These are phyloP conservation scores for Onthophagus taurus DNA, from an alignment of 1,140 invertebrate species.

Conservation along the genomic window DNA sequence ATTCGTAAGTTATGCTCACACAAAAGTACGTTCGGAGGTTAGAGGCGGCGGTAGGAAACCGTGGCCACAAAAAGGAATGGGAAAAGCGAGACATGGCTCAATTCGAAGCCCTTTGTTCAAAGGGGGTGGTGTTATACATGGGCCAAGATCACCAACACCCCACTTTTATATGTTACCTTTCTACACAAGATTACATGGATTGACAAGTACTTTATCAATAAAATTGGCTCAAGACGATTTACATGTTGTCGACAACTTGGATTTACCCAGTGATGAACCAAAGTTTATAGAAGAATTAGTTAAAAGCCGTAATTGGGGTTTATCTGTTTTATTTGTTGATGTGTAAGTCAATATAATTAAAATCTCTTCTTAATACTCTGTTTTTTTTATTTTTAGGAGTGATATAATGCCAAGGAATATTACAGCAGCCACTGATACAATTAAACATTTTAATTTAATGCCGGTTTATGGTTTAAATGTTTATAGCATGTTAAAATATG, in stretches of 20 bases:
- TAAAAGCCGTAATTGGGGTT: conserved; percentile 82
- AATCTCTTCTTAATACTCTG: conserved; percentile 1
- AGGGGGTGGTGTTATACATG: conserved; percentile 75
- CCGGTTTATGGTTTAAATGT: conserved; percentile 84
- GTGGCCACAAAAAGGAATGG: conserved; percentile 91
- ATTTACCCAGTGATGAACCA: conserved; percentile 75
- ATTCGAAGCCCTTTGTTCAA: conserved; percentile 78
- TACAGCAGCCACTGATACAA: conserved; percentile 60
- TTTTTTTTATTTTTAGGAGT: conserved; percentile 43
- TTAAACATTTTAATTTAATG: conserved; percentile 88
- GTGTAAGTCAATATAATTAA: conserved; percentile 46
- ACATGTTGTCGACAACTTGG: conserved; percentile 79
- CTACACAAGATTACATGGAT: conserved; percentile 61
- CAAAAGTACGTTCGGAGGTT: conserved; percentile 72
- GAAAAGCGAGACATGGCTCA: conserved; percentile 82
- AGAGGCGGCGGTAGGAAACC: conserved; percentile 82
- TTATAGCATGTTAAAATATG: conserved; percentile 91
- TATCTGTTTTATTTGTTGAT: conserved; percentile 91
- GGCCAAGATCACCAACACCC: conserved; percentile 77
- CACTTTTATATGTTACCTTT: conserved; percentile 91
- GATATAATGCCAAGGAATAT: conserved; percentile 85
- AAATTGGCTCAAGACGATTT: conserved; percentile 95
- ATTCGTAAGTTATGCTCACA: conserved; percentile 64
- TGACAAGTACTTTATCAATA: conserved; percentile 72
- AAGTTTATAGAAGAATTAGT: conserved; percentile 72